These are phyloP conservation scores for Macroteleia sp. DNA, from an alignment of 2,888 invertebrate species.

Conservation along the genomic window DNA sequence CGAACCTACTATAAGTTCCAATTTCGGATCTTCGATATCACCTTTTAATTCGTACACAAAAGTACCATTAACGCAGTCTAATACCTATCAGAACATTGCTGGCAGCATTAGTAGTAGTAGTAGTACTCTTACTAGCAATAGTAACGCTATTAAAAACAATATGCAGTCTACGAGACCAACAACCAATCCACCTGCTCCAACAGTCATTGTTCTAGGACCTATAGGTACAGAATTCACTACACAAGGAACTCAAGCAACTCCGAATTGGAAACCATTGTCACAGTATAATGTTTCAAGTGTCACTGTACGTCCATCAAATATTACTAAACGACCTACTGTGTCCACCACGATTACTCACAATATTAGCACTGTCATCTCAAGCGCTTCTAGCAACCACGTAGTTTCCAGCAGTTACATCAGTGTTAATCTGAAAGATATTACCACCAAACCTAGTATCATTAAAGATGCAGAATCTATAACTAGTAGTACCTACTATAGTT, in stretches of 20 bases:
- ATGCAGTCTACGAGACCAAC: slow-evolving; percentile 77
- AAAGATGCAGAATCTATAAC: slow-evolving; percentile 18
- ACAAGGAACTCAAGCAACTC: slow-evolving; percentile 76
- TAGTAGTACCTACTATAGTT: slow-evolving; percentile 3
- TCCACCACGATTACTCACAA: slow-evolving; percentile 81
- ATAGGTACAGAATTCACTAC: slow-evolving; percentile 78
- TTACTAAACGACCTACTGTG: slow-evolving; percentile 75
- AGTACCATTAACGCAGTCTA: slow-evolving; percentile 64
- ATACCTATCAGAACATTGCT: slow-evolving; percentile 62
- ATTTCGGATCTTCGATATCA: slow-evolving; percentile 43
- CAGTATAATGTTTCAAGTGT: slow-evolving; percentile 49
- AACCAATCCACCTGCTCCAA: slow-evolving; percentile 85
- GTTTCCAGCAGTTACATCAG: slow-evolving; percentile 80
- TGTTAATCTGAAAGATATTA: slow-evolving; percentile 79
- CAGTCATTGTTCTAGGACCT: slow-evolving; percentile 86
- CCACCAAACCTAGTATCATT: slow-evolving; percentile 65
- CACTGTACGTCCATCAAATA: slow-evolving; percentile 51
- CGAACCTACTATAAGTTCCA: slow-evolving; percentile 51
- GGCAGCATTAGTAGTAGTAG: too few relatives aligned
- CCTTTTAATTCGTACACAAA: slow-evolving; percentile 51
- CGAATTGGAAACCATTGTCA: slow-evolving; percentile 72
- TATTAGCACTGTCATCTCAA: slow-evolving; percentile 80
- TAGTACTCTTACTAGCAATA: too few relatives aligned
- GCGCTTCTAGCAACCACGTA: slow-evolving; percentile 76
- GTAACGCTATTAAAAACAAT: slow-evolving; percentile 53